Conservation (phyloP, 1,140 invertebrate species). For the Diabrotica virgifera region DNA sequence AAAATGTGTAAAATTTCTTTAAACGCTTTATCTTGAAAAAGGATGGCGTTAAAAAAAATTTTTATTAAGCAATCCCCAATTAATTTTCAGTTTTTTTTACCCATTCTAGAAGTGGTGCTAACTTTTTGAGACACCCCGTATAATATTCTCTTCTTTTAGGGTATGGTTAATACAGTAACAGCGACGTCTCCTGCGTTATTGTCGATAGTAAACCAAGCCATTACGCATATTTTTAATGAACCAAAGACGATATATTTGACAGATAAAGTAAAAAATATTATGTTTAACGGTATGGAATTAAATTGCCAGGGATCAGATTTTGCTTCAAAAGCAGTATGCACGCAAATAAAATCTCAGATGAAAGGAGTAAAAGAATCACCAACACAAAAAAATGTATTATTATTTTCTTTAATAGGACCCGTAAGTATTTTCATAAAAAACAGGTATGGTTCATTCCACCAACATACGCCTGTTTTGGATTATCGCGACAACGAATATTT, state of each 20-base stretch:
- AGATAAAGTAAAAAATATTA: slow-evolving; percentile 61
- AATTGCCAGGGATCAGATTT: slow-evolving; percentile 71
- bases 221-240: slow-evolving; percentile 61
- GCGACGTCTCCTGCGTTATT: slow-evolving; percentile 58
- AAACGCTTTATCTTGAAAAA: too few relatives aligned
- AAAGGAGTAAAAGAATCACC: slow-evolving; percentile 51
- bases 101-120: too few relatives aligned
- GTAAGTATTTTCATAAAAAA: slow-evolving; percentile 46
- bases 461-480: too few relatives aligned
- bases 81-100: too few relatives aligned
- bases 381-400: slow-evolving; percentile 57
- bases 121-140: too few relatives aligned
- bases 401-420: slow-evolving; percentile 66
- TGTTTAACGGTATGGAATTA: slow-evolving; percentile 67
- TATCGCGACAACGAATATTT: too few relatives aligned
- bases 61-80: too few relatives aligned
- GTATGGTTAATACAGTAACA: slow-evolving; percentile 51
- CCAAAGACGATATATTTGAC: slow-evolving; percentile 59
- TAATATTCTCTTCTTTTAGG: too few relatives aligned
- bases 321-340: slow-evolving; percentile 65
- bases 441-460: too few relatives aligned
- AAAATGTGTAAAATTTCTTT: too few relatives aligned
- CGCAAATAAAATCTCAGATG: slow-evolving; percentile 60
- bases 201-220: slow-evolving; percentile 55
- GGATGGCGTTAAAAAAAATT: too few relatives aligned